A percentile compares a stretch with the other conserved stretches of the same genome.
Evolutionary conservation across 2,888 invertebrate species (phyloP).

Genomic region (Epirrhoe tristata): DNA sequence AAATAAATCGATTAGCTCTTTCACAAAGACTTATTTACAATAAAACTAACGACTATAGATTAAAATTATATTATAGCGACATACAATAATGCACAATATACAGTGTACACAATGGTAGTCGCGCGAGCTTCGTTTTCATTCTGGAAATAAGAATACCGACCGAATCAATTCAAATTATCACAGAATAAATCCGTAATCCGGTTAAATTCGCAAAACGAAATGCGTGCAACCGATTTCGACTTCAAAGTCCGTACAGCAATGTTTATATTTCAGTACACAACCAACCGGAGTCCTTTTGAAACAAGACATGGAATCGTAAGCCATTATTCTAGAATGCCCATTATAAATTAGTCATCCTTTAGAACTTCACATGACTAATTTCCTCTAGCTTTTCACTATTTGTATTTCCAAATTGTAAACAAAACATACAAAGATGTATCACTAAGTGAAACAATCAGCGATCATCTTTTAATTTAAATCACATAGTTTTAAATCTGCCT

Average conservation of each 20-base stretch:
- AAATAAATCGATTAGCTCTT: slow-evolving; percentile 42
- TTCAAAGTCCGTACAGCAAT: not conserved
- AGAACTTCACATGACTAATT: not conserved
- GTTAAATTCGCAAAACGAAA: not conserved
- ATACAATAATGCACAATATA: slow-evolving; percentile 32
- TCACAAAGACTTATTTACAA: slow-evolving; percentile 54
- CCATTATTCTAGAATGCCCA: not conserved
- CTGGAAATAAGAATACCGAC: slow-evolving; percentile 21
- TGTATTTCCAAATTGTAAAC: slow-evolving; percentile 22
- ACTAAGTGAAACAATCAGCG: not conserved
- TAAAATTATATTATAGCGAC: slow-evolving; percentile 37
- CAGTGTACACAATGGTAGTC: slow-evolving; percentile 29
- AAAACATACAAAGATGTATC: slow-evolving; percentile 14
- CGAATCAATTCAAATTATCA: slow-evolving; percentile 24
- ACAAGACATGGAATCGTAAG: not conserved
- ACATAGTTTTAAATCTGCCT: slow-evolving; percentile 3
- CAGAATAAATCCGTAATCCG: slow-evolving; percentile 20
- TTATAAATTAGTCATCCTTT: not conserved
- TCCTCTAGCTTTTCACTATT: not conserved
- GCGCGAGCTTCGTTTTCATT: slow-evolving; percentile 28
- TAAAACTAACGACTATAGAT: slow-evolving; percentile 49
- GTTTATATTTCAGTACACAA: not conserved
- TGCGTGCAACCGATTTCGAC: slow-evolving; percentile 10
- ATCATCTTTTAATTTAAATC: slow-evolving; percentile 15
- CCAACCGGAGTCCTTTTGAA: not conserved